Percentiles rank a stretch among this genome's conserved stretches.
Evolutionary conservation across 2,888 invertebrate genomes (phyloP).

Genomic region (Brenthis hecate): DNA sequence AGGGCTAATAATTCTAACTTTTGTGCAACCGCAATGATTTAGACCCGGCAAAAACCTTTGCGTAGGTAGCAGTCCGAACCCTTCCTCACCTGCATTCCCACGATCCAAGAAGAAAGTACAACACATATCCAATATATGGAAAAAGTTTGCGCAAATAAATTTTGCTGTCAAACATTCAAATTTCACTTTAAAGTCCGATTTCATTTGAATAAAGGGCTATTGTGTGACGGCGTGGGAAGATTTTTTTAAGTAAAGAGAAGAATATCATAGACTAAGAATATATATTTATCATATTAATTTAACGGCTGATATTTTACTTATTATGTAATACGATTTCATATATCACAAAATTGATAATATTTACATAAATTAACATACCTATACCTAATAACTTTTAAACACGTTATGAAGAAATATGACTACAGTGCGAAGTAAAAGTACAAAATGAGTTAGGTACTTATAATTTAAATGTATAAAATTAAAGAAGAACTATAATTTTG

Average conservation of each 20-base stretch:
- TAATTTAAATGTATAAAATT: too few species aligned
- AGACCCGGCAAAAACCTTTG: constrained; percentile 57
- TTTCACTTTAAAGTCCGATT: constrained; percentile 64
- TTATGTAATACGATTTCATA: too few species aligned
- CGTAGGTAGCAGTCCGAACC: constrained; percentile 72
- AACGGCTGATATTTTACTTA: too few species aligned
- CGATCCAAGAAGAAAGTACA: constrained; percentile 74
- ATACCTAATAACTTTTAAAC: too few species aligned
- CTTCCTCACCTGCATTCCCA: constrained; percentile 82
- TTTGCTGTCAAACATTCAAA: constrained; percentile 73
- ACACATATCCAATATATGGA: constrained; percentile 50
- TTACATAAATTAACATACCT: too few species aligned
- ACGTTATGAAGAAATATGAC: too few species aligned
- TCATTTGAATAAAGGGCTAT: constrained; percentile 56
- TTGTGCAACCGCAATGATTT: constrained; percentile 72
- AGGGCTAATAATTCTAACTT: constrained; percentile 66
- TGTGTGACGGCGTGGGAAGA: constrained; percentile 64
- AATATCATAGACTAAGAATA: too few species aligned
- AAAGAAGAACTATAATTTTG: too few species aligned
- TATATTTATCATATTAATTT: too few species aligned
- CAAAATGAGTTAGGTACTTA: too few species aligned
- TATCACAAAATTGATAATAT: too few species aligned
- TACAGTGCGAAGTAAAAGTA: too few species aligned
- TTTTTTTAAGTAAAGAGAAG: background rate
- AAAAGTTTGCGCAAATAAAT: constrained; percentile 77